Percentiles rank a stretch among this genome's conserved stretches.
Evolutionary conservation across 2,797 vertebrate genomes (phyloP).

Genomic region (Alcedo quadribrachys): DNA sequence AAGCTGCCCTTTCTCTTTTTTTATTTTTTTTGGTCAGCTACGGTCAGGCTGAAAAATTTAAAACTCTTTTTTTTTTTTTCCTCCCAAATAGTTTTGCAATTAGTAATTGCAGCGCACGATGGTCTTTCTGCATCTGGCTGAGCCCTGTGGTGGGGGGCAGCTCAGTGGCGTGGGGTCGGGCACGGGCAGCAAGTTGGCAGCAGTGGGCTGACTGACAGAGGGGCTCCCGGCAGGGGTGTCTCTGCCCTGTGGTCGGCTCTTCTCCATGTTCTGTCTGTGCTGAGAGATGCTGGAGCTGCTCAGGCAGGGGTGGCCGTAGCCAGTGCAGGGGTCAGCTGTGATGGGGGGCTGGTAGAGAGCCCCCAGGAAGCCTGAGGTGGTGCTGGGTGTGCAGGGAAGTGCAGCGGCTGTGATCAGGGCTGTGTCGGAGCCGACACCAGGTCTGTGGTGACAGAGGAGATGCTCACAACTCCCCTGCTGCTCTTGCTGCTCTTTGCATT

Average conservation of each 20-base stretch:
- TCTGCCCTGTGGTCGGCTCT: fast-evolving
- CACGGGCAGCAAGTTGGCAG: fast-evolving
- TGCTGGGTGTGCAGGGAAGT: fast-evolving
- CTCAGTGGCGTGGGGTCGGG: fast-evolving
- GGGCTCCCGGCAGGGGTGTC: not conserved
- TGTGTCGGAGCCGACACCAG: not conserved
- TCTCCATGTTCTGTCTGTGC: fast-evolving
- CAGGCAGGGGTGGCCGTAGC: fast-evolving
- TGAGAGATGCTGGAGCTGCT: not conserved
- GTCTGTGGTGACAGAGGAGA: not conserved
- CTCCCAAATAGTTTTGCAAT: constrained; percentile 41
- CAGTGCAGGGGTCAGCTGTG: fast-evolving
- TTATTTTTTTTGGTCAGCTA: not conserved
- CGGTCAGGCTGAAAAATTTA: constrained; percentile 29
- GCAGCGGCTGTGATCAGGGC: fast-evolving
- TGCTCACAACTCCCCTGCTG: not conserved
- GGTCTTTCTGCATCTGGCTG: not conserved
- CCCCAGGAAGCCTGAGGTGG: fast-evolving
- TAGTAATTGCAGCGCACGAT: not conserved
- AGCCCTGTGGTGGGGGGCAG: not conserved
- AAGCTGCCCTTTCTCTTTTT: not conserved
- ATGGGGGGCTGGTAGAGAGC: not conserved
- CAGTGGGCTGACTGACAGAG: fast-evolving
- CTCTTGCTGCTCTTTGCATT: fast-evolving
- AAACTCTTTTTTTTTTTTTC: constrained; percentile 26